Evolutionary conservation across 2,113 vertebrate genomes (phyloP).

Genomic region (Arizona elegans): DNA sequence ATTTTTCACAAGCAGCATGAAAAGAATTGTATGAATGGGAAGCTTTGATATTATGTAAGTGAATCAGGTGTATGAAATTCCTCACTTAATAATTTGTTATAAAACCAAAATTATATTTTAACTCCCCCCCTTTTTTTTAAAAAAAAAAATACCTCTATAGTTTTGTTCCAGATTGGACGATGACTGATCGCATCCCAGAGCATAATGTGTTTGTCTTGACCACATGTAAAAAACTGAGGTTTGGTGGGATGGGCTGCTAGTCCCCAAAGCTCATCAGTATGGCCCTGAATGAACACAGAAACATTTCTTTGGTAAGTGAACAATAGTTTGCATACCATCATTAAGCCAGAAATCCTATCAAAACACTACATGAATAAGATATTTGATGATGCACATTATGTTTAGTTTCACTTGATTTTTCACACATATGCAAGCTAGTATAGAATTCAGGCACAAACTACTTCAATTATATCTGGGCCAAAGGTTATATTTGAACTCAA

Average conservation of each 20-base stretch:
- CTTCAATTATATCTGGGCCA: background rate
- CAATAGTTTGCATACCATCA: background rate
- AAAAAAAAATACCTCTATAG: conserved; percentile 79
- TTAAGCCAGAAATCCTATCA: background rate
- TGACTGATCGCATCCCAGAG: conserved; percentile 90
- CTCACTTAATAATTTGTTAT: background rate
- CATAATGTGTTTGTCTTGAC: conserved; percentile 89
- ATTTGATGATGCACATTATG: background rate
- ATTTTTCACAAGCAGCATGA: background rate
- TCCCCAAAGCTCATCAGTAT: conserved; percentile 97
- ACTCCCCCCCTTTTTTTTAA: background rate
- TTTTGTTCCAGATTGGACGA: conserved; percentile 89
- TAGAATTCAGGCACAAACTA: background rate
- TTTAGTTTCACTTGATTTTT: background rate
- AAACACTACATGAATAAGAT: background rate
- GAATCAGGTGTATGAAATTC: background rate
- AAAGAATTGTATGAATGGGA: background rate
- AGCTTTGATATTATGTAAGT: background rate
- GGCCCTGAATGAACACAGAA: conserved; percentile 75
- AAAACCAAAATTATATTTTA: background rate
- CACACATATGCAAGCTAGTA: background rate
- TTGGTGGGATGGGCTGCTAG: conserved; percentile 88
- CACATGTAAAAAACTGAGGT: conserved; percentile 91
- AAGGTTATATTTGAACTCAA: background rate
- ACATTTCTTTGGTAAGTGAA: conserved; percentile 28